Evolutionary conservation across 2,113 vertebrate genomes (phyloP).

Genomic region (Agapornis roseicollis): DNA sequence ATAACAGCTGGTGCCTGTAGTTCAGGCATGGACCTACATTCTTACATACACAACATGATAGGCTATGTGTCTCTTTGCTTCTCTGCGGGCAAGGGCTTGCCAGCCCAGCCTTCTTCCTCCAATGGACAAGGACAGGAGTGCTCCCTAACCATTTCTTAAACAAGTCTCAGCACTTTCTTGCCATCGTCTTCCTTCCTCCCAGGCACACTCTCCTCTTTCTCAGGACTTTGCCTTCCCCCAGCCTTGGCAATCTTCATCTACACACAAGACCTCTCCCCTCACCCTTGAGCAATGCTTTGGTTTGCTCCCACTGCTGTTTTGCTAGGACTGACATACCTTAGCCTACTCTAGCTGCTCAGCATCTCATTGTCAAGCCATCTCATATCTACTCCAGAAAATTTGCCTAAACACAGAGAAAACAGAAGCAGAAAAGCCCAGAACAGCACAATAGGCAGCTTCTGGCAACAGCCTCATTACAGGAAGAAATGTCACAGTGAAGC

Average conservation of each 20-base stretch:
- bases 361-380: background rate
- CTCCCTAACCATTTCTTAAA: background rate
- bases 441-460: background rate
- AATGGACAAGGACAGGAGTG: background rate
- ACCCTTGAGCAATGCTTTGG: background rate
- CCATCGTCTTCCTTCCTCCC: background rate
- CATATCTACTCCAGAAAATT: background rate
- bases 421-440: background rate
- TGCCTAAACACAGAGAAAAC: background rate
- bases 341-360: background rate
- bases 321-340: background rate
- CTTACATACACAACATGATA: rapidly evolving
- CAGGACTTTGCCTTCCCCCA: background rate
- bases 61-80: background rate
- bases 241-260: background rate
- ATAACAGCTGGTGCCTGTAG: background rate
- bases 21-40: background rate
- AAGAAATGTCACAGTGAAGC: background rate
- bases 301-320: background rate
- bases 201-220: background rate
- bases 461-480: background rate
- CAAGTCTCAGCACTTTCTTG: background rate
- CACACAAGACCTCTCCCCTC: background rate
- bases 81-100: background rate
- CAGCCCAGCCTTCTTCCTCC: background rate